A percentile compares a stretch with the other conserved stretches of the same genome.
Conservation (phyloP, 2,888 invertebrate genomes). For the Lasius platythorax region DNA sequence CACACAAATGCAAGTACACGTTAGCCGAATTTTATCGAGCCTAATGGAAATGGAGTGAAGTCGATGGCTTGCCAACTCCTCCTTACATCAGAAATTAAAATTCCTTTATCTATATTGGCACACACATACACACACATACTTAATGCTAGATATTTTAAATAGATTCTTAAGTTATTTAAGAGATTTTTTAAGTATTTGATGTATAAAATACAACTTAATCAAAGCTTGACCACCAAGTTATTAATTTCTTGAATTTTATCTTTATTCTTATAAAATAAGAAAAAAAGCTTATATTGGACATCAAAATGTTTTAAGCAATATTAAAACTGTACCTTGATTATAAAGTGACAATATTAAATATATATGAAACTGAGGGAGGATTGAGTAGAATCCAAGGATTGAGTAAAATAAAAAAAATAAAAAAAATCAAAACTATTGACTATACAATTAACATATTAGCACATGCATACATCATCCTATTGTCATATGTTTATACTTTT, state of each 20-base stretch:
- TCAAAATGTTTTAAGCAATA: background rate
- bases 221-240: background rate
- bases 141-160: background rate
- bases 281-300: background rate
- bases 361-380: background rate
- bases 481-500: background rate
- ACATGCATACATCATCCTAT: background rate
- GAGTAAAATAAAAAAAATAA: background rate
- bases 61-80: no score
- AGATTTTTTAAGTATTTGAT: no score
- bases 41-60: no score
- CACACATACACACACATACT: background rate
- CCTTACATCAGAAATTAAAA: no score
- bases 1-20: no score
- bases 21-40: no score
- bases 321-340: background rate
- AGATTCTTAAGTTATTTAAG: no score
- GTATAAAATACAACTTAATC: background rate
- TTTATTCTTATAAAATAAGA: background rate
- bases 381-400: background rate
- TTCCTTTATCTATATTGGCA: no score
- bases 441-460: background rate
- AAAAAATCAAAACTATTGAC: background rate
- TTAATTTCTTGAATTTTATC: background rate
- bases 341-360: conserved; percentile 19